Evolutionary conservation across 2,888 invertebrate genomes (phyloP).

Genomic region (Cheilosia impressa): DNA sequence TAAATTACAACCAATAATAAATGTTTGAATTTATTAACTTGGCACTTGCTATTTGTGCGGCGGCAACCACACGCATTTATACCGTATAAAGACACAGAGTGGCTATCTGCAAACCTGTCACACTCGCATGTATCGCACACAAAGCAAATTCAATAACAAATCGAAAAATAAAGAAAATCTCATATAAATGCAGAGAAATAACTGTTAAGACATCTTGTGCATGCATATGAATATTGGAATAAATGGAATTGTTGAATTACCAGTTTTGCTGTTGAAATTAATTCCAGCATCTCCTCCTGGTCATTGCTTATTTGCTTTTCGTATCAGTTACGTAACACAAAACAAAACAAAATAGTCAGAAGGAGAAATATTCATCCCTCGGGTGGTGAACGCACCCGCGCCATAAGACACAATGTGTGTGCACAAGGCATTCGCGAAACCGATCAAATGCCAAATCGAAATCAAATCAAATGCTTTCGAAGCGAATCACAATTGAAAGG

Average conservation of each 20-base stretch:
- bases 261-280: constrained; percentile 43
- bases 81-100: neutral
- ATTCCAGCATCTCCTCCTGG: constrained; percentile 25
- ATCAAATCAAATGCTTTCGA: constrained; percentile 41
- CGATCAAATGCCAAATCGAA: constrained; percentile 48
- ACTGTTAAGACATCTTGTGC: constrained; percentile 45
- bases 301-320: constrained; percentile 4
- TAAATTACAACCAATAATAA: constrained; percentile 56
- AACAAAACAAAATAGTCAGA: neutral
- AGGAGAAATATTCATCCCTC: constrained; percentile 16
- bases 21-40: constrained; percentile 70
- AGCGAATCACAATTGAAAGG: constrained; percentile 43
- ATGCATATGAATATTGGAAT: constrained; percentile 1
- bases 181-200: constrained; percentile 34
- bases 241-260: constrained; percentile 59
- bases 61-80: constrained; percentile 9
- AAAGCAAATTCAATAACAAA: constrained; percentile 46
- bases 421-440: neutral
- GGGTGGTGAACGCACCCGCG: constrained; percentile 55
- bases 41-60: constrained; percentile 31
- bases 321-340: constrained; percentile 46
- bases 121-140: constrained; percentile 31
- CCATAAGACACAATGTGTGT: constrained; percentile 9
- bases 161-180: constrained; percentile 53
- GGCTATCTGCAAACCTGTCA: constrained; percentile 28